Percentiles rank a stretch among this genome's conserved stretches.
Conservation (phyloP, 2,888 invertebrate genomes). For the Phytoseiulus persimilis region DNA sequence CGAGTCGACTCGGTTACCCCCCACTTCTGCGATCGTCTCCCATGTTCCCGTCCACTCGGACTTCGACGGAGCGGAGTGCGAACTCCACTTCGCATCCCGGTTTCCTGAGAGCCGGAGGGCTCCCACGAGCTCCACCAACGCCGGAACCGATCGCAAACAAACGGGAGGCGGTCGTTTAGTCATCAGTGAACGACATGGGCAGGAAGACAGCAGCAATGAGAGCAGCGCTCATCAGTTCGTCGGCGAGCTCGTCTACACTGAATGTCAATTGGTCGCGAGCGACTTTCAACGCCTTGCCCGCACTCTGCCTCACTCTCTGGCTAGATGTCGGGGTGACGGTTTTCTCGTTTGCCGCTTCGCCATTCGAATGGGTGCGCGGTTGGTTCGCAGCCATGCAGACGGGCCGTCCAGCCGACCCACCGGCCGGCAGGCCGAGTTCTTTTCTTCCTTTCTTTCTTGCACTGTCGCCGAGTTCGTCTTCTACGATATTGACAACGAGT, state of each 20-base stretch:
- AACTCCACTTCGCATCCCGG: too few species aligned
- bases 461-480: neutral
- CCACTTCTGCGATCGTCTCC: too few species aligned
- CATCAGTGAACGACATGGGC: neutral
- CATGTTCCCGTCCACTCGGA: too few species aligned
- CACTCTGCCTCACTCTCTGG: neutral
- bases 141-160: too few species aligned
- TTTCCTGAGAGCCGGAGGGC: too few species aligned
- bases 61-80: too few species aligned
- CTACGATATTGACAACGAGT: neutral
- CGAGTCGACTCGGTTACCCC: too few species aligned
- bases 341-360: neutral
- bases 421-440: neutral
- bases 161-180: neutral
- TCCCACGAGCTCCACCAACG: too few species aligned
- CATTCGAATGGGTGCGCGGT: neutral
- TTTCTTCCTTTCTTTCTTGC: neutral
- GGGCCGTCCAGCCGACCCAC: neutral
- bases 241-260: neutral
- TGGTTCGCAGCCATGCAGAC: too few species aligned
- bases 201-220: neutral
- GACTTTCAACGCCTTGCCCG: constrained; percentile 5
- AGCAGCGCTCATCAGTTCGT: neutral
- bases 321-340: neutral
- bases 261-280: neutral